A percentile compares a stretch with the other conserved stretches of the same genome.
Conservation (phyloP, 1,140 invertebrate genomes). For the Dermatophagoides farinae region DNA sequence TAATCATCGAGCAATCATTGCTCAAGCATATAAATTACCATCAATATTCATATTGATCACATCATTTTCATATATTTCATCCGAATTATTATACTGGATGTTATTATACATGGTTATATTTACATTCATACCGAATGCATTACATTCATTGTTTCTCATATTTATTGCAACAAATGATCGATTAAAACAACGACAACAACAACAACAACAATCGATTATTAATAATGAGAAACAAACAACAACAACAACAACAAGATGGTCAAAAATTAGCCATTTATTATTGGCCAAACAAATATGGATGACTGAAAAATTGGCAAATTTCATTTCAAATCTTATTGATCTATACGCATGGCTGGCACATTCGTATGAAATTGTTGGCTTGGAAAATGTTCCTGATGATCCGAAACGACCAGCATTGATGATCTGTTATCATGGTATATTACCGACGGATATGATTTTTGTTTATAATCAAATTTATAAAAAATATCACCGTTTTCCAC, state of each 20-base stretch:
- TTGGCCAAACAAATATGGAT: neutral
- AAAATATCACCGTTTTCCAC: slow-evolving; percentile 55
- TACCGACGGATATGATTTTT: slow-evolving; percentile 93
- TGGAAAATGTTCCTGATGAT: slow-evolving; percentile 72
- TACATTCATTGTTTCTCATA: too few species aligned
- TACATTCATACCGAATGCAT: too few species aligned
- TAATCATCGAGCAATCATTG: too few species aligned
- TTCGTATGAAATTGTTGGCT: slow-evolving; percentile 67
- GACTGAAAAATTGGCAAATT: neutral
- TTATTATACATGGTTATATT: too few species aligned
- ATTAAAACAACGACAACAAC: neutral
- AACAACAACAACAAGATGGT: neutral
- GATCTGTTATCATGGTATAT: slow-evolving; percentile 90
- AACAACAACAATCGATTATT: neutral
- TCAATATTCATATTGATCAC: too few species aligned
- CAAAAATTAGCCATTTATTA: neutral
- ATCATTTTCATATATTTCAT: too few species aligned
- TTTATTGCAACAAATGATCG: neutral
- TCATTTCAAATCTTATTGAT: slow-evolving; percentile 25
- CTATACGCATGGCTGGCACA: neutral
- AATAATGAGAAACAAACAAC: neutral
- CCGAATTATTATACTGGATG: too few species aligned
- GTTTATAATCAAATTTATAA: slow-evolving; percentile 61
- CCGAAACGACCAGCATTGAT: slow-evolving; percentile 51
- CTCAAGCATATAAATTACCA: too few species aligned